Base-by-base conservation (phyloP, 1,140 invertebrate genomes). In the Orius insidiosus region DNA sequence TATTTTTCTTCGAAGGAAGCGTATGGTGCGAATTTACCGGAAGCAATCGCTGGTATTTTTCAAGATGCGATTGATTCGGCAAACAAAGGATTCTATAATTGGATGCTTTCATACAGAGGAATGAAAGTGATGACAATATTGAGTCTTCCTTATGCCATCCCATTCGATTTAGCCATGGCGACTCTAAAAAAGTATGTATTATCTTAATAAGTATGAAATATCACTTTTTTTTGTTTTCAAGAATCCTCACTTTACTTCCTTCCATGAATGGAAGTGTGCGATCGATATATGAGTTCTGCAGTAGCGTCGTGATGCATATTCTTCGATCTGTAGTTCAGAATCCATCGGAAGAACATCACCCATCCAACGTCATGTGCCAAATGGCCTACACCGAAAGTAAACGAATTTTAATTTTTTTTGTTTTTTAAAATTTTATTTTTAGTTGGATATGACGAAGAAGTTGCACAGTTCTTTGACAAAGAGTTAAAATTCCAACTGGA, bases 1-100 rank as follows among this genome's bases (percentile, higher is more conserved):
- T n/a, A n/a, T n/a, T n/a, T n/a, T n/a, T n/a, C 39, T 16, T 7
- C 15, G 24, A 18, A 43, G 14, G 41, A 86, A 65, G 82, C 84
- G 35, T 64, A 85, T 46, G 74, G 83, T 11, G 83, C 82, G 48
- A 78, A 84, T 61, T 71, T 90, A 52, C 85, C 85, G 1, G 82
- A 88, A 55, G 83, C 80, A 1, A 78, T 89, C 16, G 69, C 84
- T 60, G 76, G 74, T 52, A 77, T 88, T 56, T 85, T 95, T 59
- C 85, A 93, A 71, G 82, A 88, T 58, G 87, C 87, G 0, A 88
- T 89, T 52, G 84, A 89, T 55, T 76, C 83, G 1, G 85, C 86
- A 0, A 93, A 94, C 60, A 85, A 81, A 60, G 86, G 86, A 10
- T 59, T 94, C 24, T 68, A 88, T 24, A 92, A 88, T 63, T 90